These are phyloP conservation scores for Lanistes nyassanus DNA, from an alignment of 1,140 invertebrate genomes.

Conservation along the genomic window DNA sequence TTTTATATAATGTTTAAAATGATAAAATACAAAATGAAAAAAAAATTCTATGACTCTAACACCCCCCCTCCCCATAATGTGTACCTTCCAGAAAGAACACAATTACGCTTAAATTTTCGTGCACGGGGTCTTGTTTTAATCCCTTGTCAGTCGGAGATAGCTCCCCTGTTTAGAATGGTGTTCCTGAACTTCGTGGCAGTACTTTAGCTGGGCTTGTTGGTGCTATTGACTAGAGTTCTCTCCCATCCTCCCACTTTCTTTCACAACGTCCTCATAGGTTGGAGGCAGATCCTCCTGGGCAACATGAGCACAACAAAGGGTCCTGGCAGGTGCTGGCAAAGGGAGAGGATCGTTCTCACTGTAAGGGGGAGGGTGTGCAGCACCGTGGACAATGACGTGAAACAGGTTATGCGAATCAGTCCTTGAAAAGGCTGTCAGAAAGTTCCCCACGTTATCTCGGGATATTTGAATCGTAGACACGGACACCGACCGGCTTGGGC, in stretches of 20 bases:
- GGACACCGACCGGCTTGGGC: not conserved
- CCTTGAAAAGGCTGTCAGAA: not conserved
- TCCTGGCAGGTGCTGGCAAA: not conserved
- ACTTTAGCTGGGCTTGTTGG: too few relatives aligned
- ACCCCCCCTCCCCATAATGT: not conserved
- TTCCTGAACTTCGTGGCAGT: not conserved
- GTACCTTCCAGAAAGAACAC: not conserved
- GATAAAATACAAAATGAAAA: not conserved
- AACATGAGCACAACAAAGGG: not conserved
- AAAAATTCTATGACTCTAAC: not conserved
- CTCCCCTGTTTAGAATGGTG: too few relatives aligned
- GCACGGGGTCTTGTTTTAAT: not conserved
- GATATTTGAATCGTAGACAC: not conserved
- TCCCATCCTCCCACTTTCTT: too few relatives aligned
- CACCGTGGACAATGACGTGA: not conserved
- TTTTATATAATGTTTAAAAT: not conserved
- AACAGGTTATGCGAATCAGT: not conserved
- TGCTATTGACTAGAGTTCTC: not conserved
- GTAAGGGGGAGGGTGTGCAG: not conserved
- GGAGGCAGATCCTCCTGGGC: not conserved
- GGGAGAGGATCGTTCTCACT: conserved; percentile 5
- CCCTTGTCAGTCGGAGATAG: too few relatives aligned
- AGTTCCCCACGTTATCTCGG: not conserved
- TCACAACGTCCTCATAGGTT: not conserved
- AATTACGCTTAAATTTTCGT: not conserved